Conservation (phyloP, 1,140 invertebrate species). For the Drosophila simulans region DNA sequence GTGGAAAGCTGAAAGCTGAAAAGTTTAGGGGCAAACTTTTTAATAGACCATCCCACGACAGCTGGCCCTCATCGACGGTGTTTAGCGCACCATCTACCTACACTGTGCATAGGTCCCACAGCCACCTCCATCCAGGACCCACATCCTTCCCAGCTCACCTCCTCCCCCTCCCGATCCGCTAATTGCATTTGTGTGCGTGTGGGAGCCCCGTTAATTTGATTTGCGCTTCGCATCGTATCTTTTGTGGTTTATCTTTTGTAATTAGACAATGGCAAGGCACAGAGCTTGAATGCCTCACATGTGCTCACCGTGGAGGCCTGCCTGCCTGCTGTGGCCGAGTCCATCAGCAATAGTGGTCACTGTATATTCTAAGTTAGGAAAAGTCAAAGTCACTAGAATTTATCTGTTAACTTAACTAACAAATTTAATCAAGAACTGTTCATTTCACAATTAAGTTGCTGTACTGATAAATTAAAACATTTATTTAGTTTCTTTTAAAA, state of each 20-base stretch:
- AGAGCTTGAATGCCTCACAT: constrained; percentile 21
- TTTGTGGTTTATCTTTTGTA: constrained; percentile 69
- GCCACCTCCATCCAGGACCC: not conserved
- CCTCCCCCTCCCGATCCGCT: constrained; percentile 8
- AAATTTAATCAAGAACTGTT: too few relatives aligned
- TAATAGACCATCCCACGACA: constrained; percentile 53
- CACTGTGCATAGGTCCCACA: not conserved
- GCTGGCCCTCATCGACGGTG: constrained; percentile 14
- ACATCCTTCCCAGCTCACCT: not conserved
- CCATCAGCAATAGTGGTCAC: not conserved
- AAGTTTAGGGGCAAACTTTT: constrained; percentile 66
- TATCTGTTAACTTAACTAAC: too few relatives aligned
- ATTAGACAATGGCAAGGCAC: constrained; percentile 54
- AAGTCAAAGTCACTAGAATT: too few relatives aligned
- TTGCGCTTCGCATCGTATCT: constrained; percentile 54
- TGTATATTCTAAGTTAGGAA: too few relatives aligned
- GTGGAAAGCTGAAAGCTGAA: constrained; percentile 62
- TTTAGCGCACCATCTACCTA: constrained; percentile 14
- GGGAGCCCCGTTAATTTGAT: constrained; percentile 64
- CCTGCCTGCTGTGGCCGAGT: not conserved
- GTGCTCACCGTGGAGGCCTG: not conserved
- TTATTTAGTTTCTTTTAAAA: too few relatives aligned
- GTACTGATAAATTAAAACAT: too few relatives aligned
- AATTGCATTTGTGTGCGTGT: constrained; percentile 59
- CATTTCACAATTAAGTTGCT: too few relatives aligned